Evolutionary conservation across 1,140 invertebrate species (phyloP).

Genomic region (Asobara japonica): DNA sequence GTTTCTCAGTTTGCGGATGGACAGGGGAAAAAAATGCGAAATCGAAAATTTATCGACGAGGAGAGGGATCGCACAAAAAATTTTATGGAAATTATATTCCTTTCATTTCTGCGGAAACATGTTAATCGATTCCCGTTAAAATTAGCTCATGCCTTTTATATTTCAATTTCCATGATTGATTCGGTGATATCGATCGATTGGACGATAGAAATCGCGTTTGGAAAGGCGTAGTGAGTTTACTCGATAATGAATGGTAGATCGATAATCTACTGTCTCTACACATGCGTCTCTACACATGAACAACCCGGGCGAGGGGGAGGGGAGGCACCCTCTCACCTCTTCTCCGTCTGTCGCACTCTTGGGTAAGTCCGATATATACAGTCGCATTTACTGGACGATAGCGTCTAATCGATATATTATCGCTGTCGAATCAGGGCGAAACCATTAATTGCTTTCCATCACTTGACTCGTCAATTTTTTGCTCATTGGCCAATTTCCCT

Average conservation of each 20-base stretch:
- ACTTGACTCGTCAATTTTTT: neutral
- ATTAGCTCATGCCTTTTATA: neutral
- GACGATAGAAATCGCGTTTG: neutral
- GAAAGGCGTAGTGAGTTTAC: neutral
- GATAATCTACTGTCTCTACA: constrained; percentile 11
- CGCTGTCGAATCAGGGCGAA: neutral
- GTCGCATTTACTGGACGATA: neutral
- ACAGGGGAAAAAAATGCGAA: no score
- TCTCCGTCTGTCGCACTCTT: neutral
- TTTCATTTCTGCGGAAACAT: no score
- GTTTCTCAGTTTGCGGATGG: neutral
- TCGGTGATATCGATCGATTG: neutral
- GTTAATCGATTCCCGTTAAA: no score
- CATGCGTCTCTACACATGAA: no score
- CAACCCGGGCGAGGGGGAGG: no score
- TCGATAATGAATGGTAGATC: constrained; percentile 11
- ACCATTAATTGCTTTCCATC: constrained; percentile 7
- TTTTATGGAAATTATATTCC: no score
- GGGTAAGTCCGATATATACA: neutral
- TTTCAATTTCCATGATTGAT: neutral
- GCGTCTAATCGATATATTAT: constrained; percentile 4
- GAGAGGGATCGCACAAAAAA: no score
- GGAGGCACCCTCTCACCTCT: neutral
- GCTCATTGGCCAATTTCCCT: neutral
- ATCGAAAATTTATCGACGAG: no score